These are phyloP conservation scores for Ptycholaimellus sp. DNA, from an alignment of 2,888 invertebrate genomes.

Conservation along the genomic window DNA sequence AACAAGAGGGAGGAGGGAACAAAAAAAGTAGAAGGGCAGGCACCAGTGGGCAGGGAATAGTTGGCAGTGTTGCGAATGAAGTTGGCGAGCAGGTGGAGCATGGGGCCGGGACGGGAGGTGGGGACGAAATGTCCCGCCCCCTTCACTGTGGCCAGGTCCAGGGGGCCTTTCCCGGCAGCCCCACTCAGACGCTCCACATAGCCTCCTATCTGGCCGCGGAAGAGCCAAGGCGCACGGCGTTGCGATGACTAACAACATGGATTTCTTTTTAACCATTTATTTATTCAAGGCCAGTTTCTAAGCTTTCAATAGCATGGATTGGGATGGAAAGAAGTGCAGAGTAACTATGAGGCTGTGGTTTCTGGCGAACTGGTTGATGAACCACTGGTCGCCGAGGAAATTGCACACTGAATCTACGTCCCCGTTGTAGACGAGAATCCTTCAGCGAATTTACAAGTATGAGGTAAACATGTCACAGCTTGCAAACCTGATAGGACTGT, in stretches of 20 bases:
- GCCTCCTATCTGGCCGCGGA: too few species aligned
- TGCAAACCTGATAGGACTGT: too few species aligned
- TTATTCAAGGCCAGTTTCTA: not conserved
- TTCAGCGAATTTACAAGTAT: too few species aligned
- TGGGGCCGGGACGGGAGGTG: constrained; percentile 50
- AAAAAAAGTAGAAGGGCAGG: too few species aligned
- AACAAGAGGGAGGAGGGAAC: too few species aligned
- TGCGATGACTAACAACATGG: too few species aligned
- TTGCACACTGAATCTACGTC: constrained; percentile 29
- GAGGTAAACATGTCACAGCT: too few species aligned
- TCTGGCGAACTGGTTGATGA: constrained; percentile 20
- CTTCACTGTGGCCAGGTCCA: constrained; percentile 1
- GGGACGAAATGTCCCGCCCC: constrained; percentile 56
- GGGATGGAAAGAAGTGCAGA: too few species aligned
- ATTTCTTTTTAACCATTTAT: too few species aligned
- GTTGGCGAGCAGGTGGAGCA: constrained; percentile 44
- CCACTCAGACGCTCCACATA: not conserved
- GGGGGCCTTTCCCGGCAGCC: not conserved
- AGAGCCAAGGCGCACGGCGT: too few species aligned
- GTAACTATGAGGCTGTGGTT: not conserved
- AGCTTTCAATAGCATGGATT: not conserved
- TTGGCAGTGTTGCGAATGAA: too few species aligned
- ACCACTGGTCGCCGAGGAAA: constrained; percentile 28
- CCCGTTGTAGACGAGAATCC: constrained; percentile 26
- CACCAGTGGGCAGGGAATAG: too few species aligned